Evolutionary conservation across 2,888 invertebrate species (phyloP).

Genomic region (Limnephilus marmoratus): DNA sequence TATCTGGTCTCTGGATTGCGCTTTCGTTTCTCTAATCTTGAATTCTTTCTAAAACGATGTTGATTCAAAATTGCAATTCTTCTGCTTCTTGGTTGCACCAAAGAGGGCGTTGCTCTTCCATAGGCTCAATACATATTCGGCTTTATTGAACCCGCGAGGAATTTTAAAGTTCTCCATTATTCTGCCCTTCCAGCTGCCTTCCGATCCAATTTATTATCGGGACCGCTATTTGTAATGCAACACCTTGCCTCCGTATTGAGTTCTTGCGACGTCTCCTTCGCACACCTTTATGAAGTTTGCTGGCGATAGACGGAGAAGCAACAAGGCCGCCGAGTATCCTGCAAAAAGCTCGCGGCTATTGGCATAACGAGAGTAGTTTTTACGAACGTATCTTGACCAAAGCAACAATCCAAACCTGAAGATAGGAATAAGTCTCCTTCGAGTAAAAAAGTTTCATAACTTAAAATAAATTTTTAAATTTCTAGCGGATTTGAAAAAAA

Average conservation of each 20-base stretch:
- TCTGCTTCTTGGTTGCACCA: no score
- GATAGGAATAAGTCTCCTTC: not conserved
- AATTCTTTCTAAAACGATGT: no score
- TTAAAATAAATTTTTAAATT: not conserved
- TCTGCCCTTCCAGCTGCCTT: slow-evolving; percentile 14
- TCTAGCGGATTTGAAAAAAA: not conserved
- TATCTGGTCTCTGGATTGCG: no score
- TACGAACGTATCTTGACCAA: not conserved
- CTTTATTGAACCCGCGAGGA: not conserved
- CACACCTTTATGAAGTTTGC: not conserved
- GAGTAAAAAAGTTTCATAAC: not conserved
- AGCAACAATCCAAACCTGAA: not conserved
- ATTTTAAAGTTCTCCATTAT: not conserved
- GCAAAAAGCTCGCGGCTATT: slow-evolving; percentile 40
- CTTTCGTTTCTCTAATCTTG: no score
- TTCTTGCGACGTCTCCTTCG: slow-evolving; percentile 20
- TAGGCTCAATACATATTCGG: not conserved
- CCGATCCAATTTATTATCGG: slow-evolving; percentile 38
- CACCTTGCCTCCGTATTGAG: slow-evolving; percentile 16
- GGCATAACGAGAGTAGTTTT: slow-evolving; percentile 35
- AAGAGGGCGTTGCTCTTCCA: not conserved
- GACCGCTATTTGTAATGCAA: slow-evolving; percentile 32
- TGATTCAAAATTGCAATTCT: no score
- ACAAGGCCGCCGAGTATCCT: slow-evolving; percentile 59
- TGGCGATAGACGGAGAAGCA: not conserved